Conservation (phyloP, 2,888 invertebrate species). For the Metopia argyrocephala region DNA sequence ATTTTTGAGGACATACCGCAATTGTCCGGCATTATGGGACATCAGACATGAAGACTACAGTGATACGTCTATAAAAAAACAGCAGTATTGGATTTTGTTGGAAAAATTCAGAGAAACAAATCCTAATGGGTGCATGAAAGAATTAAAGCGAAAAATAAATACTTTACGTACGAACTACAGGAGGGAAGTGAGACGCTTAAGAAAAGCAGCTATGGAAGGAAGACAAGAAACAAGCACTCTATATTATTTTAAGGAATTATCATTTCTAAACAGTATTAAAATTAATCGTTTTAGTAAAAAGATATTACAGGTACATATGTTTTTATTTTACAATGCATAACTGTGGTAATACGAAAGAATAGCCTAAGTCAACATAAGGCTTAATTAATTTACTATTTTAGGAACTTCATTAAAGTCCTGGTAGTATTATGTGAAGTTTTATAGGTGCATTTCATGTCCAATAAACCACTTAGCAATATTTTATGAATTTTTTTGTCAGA, state of each 20-base stretch:
- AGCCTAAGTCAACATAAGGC: too few species aligned
- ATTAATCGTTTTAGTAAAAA: not conserved
- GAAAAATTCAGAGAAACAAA: not conserved
- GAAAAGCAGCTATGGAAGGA: not conserved
- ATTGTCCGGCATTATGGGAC: conserved; percentile 91
- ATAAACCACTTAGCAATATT: too few species aligned
- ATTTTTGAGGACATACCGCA: conserved; percentile 67
- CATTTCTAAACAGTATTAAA: not conserved
- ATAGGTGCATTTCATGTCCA: too few species aligned
- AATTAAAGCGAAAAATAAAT: not conserved
- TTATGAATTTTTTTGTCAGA: too few species aligned
- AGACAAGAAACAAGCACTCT: not conserved
- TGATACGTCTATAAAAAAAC: not conserved
- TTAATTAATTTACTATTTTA: too few species aligned
- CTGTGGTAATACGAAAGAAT: too few species aligned
- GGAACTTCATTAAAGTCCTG: too few species aligned
- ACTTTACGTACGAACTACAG: not conserved
- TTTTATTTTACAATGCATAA: too few species aligned
- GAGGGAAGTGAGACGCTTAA: not conserved
- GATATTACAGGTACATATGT: not conserved
- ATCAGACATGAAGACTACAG: not conserved
- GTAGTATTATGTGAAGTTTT: too few species aligned
- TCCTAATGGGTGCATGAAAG: not conserved
- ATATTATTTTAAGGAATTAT: not conserved
- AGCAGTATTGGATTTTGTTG: not conserved